These are phyloP conservation scores for Cephus cinctus DNA, from an alignment of 1,140 invertebrate species.

Conservation along the genomic window DNA sequence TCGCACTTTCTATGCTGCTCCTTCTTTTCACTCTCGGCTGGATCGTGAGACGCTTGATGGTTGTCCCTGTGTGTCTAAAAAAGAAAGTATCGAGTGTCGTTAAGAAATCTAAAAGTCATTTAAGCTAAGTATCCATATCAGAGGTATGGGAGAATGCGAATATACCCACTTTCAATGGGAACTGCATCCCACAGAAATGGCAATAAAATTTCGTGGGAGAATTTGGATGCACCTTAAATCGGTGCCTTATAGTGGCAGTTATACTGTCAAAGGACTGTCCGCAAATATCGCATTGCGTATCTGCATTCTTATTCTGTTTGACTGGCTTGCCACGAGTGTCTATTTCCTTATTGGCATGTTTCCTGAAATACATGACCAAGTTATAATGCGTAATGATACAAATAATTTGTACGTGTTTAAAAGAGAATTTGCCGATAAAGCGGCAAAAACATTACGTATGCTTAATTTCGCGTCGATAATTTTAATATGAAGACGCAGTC, in stretches of 20 bases:
- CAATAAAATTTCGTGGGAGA: constrained; percentile 66
- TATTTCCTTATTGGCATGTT: constrained; percentile 59
- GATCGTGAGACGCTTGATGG: constrained; percentile 57
- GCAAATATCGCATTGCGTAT: constrained; percentile 61
- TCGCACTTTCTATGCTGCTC: constrained; percentile 57
- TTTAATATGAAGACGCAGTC: not conserved
- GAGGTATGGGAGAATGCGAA: not conserved
- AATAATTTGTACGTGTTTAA: constrained; percentile 1
- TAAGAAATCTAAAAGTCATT: constrained; percentile 3
- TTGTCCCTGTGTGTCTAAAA: constrained; percentile 63
- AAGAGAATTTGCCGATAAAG: not conserved
- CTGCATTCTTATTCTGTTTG: constrained; percentile 25
- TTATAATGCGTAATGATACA: constrained; percentile 7
- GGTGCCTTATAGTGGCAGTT: constrained; percentile 66
- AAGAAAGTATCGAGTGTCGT: not conserved
- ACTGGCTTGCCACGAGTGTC: constrained; percentile 45
- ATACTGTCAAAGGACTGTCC: constrained; percentile 61
- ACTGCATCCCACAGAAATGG: constrained; percentile 67
- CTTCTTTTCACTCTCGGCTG: constrained; percentile 38
- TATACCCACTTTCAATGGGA: constrained; percentile 63
- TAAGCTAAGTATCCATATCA: not conserved
- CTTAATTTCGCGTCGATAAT: not conserved
- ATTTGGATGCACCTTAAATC: constrained; percentile 66
- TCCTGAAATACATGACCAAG: constrained; percentile 39
- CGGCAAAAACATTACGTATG: not conserved